Conservation (phyloP, 2,113 vertebrate genomes). For the Calyptomena viridis region DNA sequence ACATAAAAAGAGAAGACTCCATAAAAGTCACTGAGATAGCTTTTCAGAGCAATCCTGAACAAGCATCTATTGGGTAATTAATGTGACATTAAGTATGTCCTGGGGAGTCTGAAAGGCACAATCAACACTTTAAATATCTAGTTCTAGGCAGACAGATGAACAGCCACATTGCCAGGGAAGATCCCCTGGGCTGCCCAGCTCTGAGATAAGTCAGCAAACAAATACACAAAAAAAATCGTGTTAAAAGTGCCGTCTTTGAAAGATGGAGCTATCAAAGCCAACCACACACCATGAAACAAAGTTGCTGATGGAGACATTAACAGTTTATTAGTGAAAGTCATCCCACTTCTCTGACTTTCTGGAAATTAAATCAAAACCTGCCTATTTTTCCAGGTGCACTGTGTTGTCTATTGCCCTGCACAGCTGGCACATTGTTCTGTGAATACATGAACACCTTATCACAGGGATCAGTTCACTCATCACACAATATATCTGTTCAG, state of each 20-base stretch:
- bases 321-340: not conserved
- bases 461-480: not conserved
- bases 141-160: not conserved
- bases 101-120: not conserved
- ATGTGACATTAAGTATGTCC: not conserved
- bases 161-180: not conserved
- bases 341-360: not conserved
- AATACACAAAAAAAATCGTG: not conserved
- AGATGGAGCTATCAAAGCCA: not conserved
- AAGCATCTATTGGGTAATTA: not conserved
- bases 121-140: not conserved
- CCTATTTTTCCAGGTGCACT: not conserved
- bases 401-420: not conserved
- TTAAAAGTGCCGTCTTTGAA: not conserved
- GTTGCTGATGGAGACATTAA: not conserved
- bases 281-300: not conserved
- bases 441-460: not conserved
- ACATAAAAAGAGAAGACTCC: not conserved
- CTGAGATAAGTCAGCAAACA: not conserved
- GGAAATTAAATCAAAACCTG: not conserved
- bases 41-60: not conserved
- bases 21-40: not conserved
- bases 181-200: not conserved
- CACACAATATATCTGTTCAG: not conserved
- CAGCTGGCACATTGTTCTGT: not conserved